phyloP scores from a whole-genome alignment of 2,888 invertebrate species.

The Caenorhabditis becei region DNA sequence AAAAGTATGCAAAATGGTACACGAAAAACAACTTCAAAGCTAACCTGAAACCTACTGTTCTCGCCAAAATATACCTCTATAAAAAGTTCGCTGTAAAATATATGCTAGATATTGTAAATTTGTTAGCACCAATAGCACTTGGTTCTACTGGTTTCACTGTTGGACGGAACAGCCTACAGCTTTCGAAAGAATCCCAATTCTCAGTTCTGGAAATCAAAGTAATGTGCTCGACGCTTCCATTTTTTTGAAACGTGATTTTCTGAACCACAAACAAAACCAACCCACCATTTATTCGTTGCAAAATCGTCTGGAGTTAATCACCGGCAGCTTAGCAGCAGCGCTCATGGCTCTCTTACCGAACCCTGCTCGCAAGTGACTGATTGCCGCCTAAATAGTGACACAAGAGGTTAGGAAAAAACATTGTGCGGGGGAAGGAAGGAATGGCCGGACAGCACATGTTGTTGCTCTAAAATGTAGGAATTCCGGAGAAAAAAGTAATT shows the following conservation, averaged over 20 bases:
- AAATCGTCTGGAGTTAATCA: background rate
- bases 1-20: no score
- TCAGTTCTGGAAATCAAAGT: no score
- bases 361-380: background rate
- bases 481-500: slow-evolving; percentile 33
- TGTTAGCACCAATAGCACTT: no score
- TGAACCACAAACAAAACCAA: background rate
- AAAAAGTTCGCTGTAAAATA: no score
- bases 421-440: background rate
- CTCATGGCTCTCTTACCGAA: background rate
- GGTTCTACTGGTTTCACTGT: no score
- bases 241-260: background rate
- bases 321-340: background rate
- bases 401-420: slow-evolving; percentile 1
- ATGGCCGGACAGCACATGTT: slow-evolving; percentile 36
- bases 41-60: no score
- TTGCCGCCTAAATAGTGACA: slow-evolving; percentile 11
- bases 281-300: background rate
- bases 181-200: no score
- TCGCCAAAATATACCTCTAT: no score
- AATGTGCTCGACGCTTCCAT: no score
- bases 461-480: slow-evolving; percentile 25
- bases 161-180: no score
- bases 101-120: no score
- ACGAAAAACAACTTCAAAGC: no score